Conservation (phyloP, 2,888 invertebrate genomes). For the Trachelus stipa region DNA sequence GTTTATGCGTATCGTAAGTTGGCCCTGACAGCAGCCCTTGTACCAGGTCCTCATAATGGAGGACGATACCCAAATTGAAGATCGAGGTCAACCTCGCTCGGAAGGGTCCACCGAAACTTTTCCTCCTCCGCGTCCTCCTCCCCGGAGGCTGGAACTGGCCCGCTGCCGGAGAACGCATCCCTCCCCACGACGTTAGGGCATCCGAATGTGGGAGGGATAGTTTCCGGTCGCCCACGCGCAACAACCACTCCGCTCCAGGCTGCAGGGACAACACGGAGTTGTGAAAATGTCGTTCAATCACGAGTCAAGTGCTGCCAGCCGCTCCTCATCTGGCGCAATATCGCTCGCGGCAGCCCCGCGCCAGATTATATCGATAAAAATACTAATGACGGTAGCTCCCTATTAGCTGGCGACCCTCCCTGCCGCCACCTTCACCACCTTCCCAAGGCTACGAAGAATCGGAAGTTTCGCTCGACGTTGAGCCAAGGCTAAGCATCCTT, state of each 20-base stretch:
- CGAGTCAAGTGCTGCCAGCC: slow-evolving; percentile 8
- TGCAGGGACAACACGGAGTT: slow-evolving; percentile 11
- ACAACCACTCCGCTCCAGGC: slow-evolving; percentile 44
- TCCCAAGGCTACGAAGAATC: background rate
- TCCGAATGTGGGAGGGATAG: slow-evolving; percentile 70
- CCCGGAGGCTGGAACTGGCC: background rate
- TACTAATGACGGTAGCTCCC: background rate
- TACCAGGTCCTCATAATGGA: background rate
- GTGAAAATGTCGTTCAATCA: slow-evolving; percentile 32
- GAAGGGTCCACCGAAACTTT: background rate
- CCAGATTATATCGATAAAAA: background rate
- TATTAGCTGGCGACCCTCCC: background rate
- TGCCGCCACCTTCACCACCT: background rate
- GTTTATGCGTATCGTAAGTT: background rate
- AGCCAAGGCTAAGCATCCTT: background rate
- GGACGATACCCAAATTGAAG: background rate
- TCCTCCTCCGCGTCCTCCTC: slow-evolving; percentile 16
- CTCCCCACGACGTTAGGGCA: slow-evolving; percentile 43
- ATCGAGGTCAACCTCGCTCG: background rate
- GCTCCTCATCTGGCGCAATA: background rate
- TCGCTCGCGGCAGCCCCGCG: background rate
- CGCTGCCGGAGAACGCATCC: slow-evolving; percentile 19
- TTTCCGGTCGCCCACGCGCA: slow-evolving; percentile 64
- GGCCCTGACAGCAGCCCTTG: background rate
- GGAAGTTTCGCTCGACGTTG: background rate